phyloP scores from a whole-genome alignment of 1,140 invertebrate genomes.

The Lethrus apterus region DNA sequence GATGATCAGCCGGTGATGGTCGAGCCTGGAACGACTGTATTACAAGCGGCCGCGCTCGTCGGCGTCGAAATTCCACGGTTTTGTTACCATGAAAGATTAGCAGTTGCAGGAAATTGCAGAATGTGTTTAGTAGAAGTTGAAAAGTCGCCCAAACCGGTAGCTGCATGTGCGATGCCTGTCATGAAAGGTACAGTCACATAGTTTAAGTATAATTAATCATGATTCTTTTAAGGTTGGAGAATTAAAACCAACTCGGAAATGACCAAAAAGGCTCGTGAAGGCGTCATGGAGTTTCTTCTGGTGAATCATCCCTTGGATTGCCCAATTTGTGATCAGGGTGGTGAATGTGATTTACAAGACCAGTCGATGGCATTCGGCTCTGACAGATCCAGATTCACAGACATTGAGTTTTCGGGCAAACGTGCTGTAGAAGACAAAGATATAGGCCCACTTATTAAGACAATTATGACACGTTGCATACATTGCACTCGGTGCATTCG shows the following conservation, averaged over 20 bases:
- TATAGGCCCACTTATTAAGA: slow-evolving; percentile 96
- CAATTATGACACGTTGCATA: slow-evolving; percentile 99
- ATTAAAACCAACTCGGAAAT: slow-evolving; percentile 97
- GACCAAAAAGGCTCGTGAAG: slow-evolving; percentile 89
- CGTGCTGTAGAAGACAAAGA: slow-evolving; percentile 99
- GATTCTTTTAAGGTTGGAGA: slow-evolving; percentile 54
- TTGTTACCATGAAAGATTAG: slow-evolving; percentile 97
- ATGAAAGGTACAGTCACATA: slow-evolving; percentile 79
- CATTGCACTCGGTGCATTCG: slow-evolving; percentile 98
- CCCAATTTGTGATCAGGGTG: slow-evolving; percentile 99
- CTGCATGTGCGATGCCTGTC: slow-evolving; percentile 99
- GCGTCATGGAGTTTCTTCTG: slow-evolving; percentile 98
- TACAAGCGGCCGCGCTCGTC: slow-evolving; percentile 94
- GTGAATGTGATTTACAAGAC: slow-evolving; percentile 98
- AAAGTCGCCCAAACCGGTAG: slow-evolving; percentile 90
- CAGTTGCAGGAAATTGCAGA: slow-evolving; percentile 96
- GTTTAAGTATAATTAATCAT: slow-evolving; percentile 18
- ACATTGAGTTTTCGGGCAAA: slow-evolving; percentile 91
- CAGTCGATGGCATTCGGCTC: slow-evolving; percentile 99
- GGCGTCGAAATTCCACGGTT: slow-evolving; percentile 98
- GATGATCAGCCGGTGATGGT: slow-evolving; percentile 94
- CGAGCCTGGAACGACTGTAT: slow-evolving; percentile 91
- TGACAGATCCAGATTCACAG: slow-evolving; percentile 89
- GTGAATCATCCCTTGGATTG: slow-evolving; percentile 99
- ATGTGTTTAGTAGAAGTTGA: slow-evolving; percentile 99